Evolutionary conservation across 2,888 invertebrate genomes (phyloP).

Genomic region (Dicyrtomina minuta): DNA sequence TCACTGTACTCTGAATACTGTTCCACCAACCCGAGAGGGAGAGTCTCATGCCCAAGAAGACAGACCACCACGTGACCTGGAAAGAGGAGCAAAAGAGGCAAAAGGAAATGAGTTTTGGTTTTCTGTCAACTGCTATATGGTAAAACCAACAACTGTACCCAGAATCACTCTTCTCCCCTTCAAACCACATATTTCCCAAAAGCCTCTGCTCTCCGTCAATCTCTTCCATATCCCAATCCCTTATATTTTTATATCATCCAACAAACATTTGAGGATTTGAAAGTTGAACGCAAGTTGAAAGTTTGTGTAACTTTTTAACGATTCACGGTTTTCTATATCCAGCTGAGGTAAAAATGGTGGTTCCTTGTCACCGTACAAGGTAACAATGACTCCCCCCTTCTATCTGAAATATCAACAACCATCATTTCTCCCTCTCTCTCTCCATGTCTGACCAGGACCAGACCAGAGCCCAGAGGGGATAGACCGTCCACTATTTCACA

Average conservation of each 20-base stretch:
- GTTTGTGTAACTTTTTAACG: slow-evolving; percentile 28
- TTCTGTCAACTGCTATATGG: too few relatives aligned
- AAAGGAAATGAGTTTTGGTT: neutral
- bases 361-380: slow-evolving; percentile 43
- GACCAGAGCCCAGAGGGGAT: slow-evolving; percentile 4
- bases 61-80: slow-evolving; percentile 16
- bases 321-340: slow-evolving; percentile 36
- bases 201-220: too few relatives aligned
- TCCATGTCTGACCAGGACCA: neutral
- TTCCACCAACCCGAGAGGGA: neutral
- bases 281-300: slow-evolving; percentile 10
- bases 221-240: slow-evolving; percentile 20
- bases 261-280: neutral
- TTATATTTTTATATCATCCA: slow-evolving; percentile 5
- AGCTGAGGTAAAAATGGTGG: slow-evolving; percentile 43
- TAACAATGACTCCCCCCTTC: slow-evolving; percentile 40
- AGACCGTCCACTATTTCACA: slow-evolving; percentile 17
- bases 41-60: neutral
- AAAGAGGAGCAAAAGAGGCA: slow-evolving; percentile 10
- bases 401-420: slow-evolving; percentile 30
- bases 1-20: neutral
- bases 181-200: too few relatives aligned
- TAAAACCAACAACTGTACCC: too few relatives aligned
- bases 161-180: too few relatives aligned
- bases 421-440: slow-evolving; percentile 28